Evolutionary conservation across 2,113 vertebrate genomes (phyloP).

Genomic region (Charina bottae): DNA sequence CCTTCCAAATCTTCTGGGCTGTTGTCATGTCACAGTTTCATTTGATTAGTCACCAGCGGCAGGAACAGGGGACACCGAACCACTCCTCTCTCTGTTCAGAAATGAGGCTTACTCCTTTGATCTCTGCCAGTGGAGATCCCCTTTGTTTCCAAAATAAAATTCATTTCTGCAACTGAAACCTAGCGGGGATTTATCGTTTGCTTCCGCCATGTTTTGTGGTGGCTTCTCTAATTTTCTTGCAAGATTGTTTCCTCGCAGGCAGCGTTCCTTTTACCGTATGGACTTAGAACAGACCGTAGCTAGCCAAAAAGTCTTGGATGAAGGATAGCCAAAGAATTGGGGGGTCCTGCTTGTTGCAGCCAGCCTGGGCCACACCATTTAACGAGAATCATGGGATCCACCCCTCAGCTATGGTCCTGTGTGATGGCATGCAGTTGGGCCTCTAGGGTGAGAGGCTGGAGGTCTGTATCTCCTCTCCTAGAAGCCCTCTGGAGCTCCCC

Average conservation of each 20-base stretch:
- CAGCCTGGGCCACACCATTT: not conserved
- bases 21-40: conserved; percentile 67
- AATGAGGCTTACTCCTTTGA: conserved; percentile 83
- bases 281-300: not conserved
- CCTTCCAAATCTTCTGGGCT: conserved; percentile 64
- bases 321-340: not conserved
- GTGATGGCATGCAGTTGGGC: not conserved
- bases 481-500: too few species aligned
- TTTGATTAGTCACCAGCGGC: conserved; percentile 66
- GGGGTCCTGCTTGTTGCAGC: not conserved
- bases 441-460: too few species aligned
- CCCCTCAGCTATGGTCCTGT: conserved; percentile 55
- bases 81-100: conserved; percentile 76
- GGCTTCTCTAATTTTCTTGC: conserved; percentile 68
- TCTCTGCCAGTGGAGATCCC: conserved; percentile 72
- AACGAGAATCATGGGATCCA: conserved; percentile 22
- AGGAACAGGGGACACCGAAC: conserved; percentile 82
- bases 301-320: not conserved
- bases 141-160: conserved; percentile 80
- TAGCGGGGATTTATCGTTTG: conserved; percentile 76
- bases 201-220: conserved; percentile 75
- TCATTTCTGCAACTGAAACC: conserved; percentile 84
- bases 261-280: not conserved
- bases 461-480: too few species aligned
- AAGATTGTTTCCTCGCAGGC: conserved; percentile 26